Evolutionary conservation across 1,140 invertebrate genomes (phyloP), one percentile per base, ranked within the genome.

Genomic region (Zaprionus ornatus): DNA sequence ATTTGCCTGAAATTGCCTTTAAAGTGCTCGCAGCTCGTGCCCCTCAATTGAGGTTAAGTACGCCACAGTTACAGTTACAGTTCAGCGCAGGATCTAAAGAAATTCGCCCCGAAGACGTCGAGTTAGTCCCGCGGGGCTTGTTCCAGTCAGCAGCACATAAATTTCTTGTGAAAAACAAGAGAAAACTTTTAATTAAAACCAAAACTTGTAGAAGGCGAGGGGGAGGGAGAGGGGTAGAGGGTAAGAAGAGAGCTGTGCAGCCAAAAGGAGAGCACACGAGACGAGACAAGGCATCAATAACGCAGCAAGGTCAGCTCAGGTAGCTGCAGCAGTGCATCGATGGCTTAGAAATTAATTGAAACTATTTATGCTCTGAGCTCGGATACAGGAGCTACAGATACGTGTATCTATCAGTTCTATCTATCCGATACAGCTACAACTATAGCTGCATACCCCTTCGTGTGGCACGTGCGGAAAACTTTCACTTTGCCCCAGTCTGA

Each of bases 121-220:
- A 48, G 5, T 21, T 48, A 10, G 7, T 1, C 45, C 21, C 45
- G n/a, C 3, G 17, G 45, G 17, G 19, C 2, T 23, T 21, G 19
- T 50, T 50, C 2, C 5, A 50, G 19, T 21, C 45, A 13, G 45
- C 19, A 23, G 12, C 19, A 64, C 67, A 67, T 48, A 29, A 70
- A 79, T 56, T 76, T 69, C 27, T 62, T 67, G 55, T 70, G 54
- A 71, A 54, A 54, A 37, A 64, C 23, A 40, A 29, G n/a, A 7
- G 2, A 60, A 77, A 88, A 71, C 69, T 88, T 83, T 88, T 88
- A 88, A 88, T 88, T 82, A 74, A 80, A 80, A 54, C 55, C 37
- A 60, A 71, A 80, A 79, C 62, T 77, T 73, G 27, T 7, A 45
- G 17, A 12, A 1, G 40, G 0, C 0, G 7, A 21, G 1, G 7